Evolutionary conservation across 1,140 invertebrate genomes (phyloP).

Genomic region (Drosophila saltans): DNA sequence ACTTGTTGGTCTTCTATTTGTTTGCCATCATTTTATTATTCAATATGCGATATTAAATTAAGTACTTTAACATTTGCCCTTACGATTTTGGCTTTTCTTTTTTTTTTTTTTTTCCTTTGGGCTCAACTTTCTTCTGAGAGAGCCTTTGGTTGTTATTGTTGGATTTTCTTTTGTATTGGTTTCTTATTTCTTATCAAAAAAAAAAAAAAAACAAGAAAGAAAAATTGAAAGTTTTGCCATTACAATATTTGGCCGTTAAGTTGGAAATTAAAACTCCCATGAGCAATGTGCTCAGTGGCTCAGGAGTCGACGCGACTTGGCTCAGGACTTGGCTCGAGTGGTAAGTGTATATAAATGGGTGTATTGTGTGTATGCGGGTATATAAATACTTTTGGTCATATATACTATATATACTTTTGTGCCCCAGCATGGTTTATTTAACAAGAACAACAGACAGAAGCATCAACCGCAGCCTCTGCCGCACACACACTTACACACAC

Average conservation of each 20-base stretch:
- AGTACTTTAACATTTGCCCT: slow-evolving; percentile 1
- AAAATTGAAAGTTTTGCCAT: slow-evolving; percentile 70
- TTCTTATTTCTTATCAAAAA: too few species aligned
- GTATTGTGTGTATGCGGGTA: background rate
- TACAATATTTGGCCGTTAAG: slow-evolving; percentile 64
- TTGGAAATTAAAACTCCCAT: slow-evolving; percentile 72
- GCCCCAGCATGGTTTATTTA: slow-evolving; percentile 69
- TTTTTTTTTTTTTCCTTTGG: background rate
- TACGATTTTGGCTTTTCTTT: background rate
- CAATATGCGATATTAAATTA: background rate
- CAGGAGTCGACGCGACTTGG: slow-evolving; percentile 14
- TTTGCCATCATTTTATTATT: background rate
- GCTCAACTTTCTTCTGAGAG: background rate
- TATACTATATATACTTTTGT: slow-evolving; percentile 32
- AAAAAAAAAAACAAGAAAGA: too few species aligned
- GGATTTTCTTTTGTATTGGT: slow-evolving; percentile 14
- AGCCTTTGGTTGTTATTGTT: background rate
- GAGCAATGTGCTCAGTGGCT: slow-evolving; percentile 31
- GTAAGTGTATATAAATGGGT: slow-evolving; percentile 10
- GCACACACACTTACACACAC: slow-evolving; percentile 15
- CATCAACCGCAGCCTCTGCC: slow-evolving; percentile 26
- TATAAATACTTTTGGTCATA: slow-evolving; percentile 12
- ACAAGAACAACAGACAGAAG: slow-evolving; percentile 67
- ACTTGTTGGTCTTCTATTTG: slow-evolving; percentile 3
- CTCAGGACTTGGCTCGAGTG: slow-evolving; percentile 15